phyloP scores from a whole-genome alignment of 2,888 invertebrate species.

The Hedya salicella region DNA sequence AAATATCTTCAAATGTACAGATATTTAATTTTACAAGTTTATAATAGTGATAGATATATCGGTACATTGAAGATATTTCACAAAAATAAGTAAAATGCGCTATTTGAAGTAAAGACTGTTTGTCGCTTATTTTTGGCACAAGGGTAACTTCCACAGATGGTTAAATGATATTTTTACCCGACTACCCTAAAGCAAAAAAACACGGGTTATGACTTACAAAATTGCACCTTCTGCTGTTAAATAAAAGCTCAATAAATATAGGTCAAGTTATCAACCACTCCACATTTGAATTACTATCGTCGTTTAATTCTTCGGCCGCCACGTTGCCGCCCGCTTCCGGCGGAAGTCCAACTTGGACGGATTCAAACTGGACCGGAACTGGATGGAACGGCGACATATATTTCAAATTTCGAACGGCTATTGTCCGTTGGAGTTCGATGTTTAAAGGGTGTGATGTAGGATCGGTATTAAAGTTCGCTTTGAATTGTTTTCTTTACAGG shows the following conservation, averaged over 20 bases:
- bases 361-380: slow-evolving; percentile 84
- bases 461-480: background rate
- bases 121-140: too few species aligned
- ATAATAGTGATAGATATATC: too few species aligned
- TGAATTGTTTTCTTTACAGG: background rate
- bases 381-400: slow-evolving; percentile 81
- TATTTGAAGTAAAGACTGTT: too few species aligned
- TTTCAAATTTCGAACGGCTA: slow-evolving; percentile 79
- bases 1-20: too few species aligned
- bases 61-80: too few species aligned
- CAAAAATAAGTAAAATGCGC: too few species aligned
- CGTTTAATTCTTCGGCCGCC: slow-evolving; percentile 80
- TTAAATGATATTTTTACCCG: too few species aligned
- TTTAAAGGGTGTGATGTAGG: slow-evolving; percentile 23
- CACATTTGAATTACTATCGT: slow-evolving; percentile 82
- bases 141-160: too few species aligned
- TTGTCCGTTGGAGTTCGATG: slow-evolving; percentile 56
- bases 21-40: too few species aligned
- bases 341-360: slow-evolving; percentile 82
- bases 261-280: slow-evolving; percentile 52
- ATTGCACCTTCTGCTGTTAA: too few species aligned
- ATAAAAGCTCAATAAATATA: slow-evolving; percentile 41
- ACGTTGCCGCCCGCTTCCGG: slow-evolving; percentile 78
- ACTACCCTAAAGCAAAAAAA: too few species aligned
- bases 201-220: too few species aligned